Conservation (phyloP, 2,113 vertebrate genomes). For the Cebus imitator region DNA sequence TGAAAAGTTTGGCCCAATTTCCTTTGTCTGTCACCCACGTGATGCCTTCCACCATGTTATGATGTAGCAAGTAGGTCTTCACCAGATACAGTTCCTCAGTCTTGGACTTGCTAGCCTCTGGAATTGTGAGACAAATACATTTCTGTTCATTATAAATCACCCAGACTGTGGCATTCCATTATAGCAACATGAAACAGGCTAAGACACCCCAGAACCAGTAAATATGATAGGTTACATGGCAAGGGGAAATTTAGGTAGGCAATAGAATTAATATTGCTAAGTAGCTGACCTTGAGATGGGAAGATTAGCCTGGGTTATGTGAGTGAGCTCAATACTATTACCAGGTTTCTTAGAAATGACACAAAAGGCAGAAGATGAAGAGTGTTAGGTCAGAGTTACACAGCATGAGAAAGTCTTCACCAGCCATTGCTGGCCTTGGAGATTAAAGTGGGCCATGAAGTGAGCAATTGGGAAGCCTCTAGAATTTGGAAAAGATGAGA, state of each 20-base stretch:
- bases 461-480: neutral
- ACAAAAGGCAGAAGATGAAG: too few relatives aligned
- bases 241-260: neutral
- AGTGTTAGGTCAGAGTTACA: neutral
- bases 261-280: neutral
- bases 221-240: neutral
- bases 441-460: too few relatives aligned
- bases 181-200: neutral
- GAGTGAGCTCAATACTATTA: too few relatives aligned
- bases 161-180: neutral
- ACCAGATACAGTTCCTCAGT: neutral
- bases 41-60: accelerated
- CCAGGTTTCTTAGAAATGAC: neutral
- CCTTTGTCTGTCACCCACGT: neutral
- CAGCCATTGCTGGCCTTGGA: neutral
- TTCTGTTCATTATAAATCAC: neutral
- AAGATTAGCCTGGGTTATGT: too few relatives aligned
- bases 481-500: neutral
- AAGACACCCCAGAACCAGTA: too few relatives aligned
- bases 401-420: neutral
- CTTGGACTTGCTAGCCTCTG: neutral
- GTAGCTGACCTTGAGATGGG: neutral
- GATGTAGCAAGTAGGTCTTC: neutral
- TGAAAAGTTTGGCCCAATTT: too few relatives aligned
- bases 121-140: neutral